Evolutionary conservation across 1,140 invertebrate species (phyloP), one percentile per base, ranked within the genome.

Genomic region (Penaeus vannamei): DNA sequence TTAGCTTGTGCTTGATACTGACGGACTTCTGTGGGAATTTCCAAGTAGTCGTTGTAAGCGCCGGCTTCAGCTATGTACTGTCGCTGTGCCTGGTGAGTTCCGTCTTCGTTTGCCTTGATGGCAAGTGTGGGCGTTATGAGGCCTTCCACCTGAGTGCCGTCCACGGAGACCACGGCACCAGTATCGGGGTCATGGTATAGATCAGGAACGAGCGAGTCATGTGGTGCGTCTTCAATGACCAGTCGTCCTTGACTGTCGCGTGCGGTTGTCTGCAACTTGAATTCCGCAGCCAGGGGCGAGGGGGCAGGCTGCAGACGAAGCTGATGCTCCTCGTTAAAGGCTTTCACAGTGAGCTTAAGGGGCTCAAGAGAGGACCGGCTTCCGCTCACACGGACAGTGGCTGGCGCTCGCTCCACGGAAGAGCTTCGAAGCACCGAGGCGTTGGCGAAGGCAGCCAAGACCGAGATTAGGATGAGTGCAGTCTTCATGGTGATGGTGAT

Each of bases 121-220:
- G 81, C n/a, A 12, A 88, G 80, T 10, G 59, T 69, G 26, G 87
- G 64, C n/a, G 81, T 84, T 12, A 88, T 36, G 32, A 88, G 17
- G 2, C 87, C 87, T 46, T 88, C 87, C 26, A 88, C 81, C 17
- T 29, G n/a, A 32, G 12, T 61, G 5, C 64, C 87, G 22, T 61
- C 69, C 46, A 88, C 60, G 2, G 17, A 26, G n/a, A 88, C 66
- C 64, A 79, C 64, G 23, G 69, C 64, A 1, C 81, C 81, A 4
- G 72, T 32, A 17, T 72, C 80, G 32, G 42, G 64, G 69, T 88
- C 87, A 12, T 88, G 53, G 46, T 88, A 88, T 12, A 88, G 20
- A 42, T 32, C 7, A 12, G 10, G 26, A 10, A 23, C 26, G 26
- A 26, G 26, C 46, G 29, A 76, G 4, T 26, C 26, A 23, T 66